phyloP scores from a whole-genome alignment of 2,113 vertebrate species.

The Notiomystis cincta region DNA sequence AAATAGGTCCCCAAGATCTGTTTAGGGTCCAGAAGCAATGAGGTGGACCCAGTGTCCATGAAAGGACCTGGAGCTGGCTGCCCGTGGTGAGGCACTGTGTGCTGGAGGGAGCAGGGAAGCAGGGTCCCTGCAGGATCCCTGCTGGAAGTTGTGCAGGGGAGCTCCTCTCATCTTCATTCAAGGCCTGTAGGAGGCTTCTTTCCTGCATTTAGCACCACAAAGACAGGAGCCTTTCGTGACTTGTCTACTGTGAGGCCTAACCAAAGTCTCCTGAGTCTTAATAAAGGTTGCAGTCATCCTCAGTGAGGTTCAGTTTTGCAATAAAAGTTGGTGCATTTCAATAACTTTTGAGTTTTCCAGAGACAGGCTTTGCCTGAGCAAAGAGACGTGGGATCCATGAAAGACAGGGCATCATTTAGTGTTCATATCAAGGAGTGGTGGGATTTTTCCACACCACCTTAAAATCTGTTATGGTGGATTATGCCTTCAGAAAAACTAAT shows the following conservation, averaged over 20 bases:
- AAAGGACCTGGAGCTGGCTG: not conserved
- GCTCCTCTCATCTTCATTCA: not conserved
- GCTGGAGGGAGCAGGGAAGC: not conserved
- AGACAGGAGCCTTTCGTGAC: not conserved
- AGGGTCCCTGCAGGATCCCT: not conserved
- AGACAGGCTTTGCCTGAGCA: not conserved
- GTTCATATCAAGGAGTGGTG: not conserved
- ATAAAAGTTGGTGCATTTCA: not conserved
- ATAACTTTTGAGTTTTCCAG: not conserved
- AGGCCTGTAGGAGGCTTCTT: not conserved
- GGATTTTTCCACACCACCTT: not conserved
- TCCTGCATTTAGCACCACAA: not conserved
- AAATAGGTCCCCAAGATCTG: not conserved
- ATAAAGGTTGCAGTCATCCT: not conserved
- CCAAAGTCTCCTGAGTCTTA: not conserved
- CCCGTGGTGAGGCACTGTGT: not conserved
- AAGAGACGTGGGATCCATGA: not conserved
- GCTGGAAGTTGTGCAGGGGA: not conserved
- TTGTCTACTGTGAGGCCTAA: not conserved
- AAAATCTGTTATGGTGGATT: not conserved
- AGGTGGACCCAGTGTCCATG: not conserved
- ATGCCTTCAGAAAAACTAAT: conserved; percentile 21
- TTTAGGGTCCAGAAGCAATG: not conserved
- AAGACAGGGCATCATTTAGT: not conserved
- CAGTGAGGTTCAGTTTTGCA: not conserved